Evolutionary conservation across 2,888 invertebrate species (phyloP).

Genomic region (Caenorhabditis parvicauda): DNA sequence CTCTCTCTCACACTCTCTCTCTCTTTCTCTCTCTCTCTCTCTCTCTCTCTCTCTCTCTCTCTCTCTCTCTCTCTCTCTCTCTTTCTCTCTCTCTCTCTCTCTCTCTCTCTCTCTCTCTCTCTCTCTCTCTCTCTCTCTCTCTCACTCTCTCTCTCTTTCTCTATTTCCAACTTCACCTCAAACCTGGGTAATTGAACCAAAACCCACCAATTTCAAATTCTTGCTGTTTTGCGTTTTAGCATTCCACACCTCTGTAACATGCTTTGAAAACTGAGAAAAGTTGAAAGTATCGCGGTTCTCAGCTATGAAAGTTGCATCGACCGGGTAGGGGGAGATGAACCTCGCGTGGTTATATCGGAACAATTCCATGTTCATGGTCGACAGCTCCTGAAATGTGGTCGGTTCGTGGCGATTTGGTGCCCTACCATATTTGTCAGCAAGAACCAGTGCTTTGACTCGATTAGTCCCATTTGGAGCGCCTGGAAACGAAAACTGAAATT

Average conservation of each 20-base stretch:
- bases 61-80: neutral
- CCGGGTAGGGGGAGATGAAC: constrained; percentile 55
- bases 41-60: neutral
- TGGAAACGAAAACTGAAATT: constrained; percentile 14
- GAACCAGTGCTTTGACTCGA: constrained; percentile 62
- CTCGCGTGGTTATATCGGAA: constrained; percentile 62
- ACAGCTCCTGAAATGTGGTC: constrained; percentile 40
- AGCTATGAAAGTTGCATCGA: constrained; percentile 44
- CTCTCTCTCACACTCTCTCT: neutral
- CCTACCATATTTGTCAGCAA: constrained; percentile 56
- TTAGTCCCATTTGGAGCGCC: constrained; percentile 61
- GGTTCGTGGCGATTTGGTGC: neutral
- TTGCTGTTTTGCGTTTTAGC: constrained; percentile 30
- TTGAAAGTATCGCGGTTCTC: constrained; percentile 39
- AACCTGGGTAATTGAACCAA: too few relatives aligned
- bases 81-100: neutral
- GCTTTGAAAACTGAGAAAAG: constrained; percentile 36
- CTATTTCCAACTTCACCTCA: too few relatives aligned
- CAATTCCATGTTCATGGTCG: constrained; percentile 58
- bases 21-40: constrained; percentile 1
- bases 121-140: neutral
- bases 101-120: neutral
- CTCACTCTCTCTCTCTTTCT: neutral
- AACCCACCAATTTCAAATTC: constrained; percentile 35
- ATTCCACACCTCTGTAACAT: constrained; percentile 35